Evolutionary conservation across 2,113 vertebrate species (phyloP).

Genomic region (Scolopax mira): DNA sequence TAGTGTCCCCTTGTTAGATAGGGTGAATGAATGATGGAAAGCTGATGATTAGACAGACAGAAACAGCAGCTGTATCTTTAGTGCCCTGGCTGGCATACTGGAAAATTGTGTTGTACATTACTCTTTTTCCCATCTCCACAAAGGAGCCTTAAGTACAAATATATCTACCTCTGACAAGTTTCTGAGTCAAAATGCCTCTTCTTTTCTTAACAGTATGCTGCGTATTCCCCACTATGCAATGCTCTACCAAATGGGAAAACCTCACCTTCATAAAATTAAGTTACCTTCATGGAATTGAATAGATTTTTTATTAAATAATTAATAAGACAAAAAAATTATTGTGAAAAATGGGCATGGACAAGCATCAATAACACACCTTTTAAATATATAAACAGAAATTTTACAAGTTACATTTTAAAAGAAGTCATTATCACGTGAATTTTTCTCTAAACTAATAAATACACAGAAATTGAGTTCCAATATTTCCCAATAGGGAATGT

Average conservation of each 20-base stretch:
- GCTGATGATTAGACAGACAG: neutral
- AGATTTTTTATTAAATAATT: neutral
- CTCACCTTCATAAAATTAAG: neutral
- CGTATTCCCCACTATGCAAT: neutral
- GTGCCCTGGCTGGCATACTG: neutral
- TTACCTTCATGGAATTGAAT: neutral
- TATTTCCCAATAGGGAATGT: neutral
- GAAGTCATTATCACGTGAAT: neutral
- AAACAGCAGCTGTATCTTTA: neutral
- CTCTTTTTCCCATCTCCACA: neutral
- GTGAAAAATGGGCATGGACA: neutral
- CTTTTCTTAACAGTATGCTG: neutral
- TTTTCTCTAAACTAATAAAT: neutral
- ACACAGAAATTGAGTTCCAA: neutral
- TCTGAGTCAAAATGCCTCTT: neutral
- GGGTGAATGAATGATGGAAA: neutral
- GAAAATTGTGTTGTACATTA: neutral
- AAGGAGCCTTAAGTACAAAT: neutral
- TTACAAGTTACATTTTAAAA: neutral
- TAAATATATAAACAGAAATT: neutral
- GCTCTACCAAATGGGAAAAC: neutral
- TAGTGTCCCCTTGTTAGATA: neutral
- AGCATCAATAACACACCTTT: neutral
- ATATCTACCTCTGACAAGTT: neutral
- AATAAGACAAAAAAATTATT: neutral